Base-by-base conservation (phyloP, 1,140 invertebrate genomes). In the Stegodyphus dumicola region DNA sequence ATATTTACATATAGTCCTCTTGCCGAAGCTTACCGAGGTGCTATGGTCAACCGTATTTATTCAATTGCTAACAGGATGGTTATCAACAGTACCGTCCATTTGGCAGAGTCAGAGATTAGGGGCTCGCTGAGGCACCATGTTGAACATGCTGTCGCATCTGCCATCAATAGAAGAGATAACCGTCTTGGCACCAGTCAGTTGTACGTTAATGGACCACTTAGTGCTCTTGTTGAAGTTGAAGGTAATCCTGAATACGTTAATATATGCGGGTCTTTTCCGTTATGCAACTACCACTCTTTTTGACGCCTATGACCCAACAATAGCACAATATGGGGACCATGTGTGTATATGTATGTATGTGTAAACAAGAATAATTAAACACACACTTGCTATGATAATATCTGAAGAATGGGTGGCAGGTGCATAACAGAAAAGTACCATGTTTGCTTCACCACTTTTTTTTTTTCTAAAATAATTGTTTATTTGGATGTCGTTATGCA, bases 171-270 rank as follows among this genome's bases (percentile, higher is more conserved):
- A 18, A 91, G 95, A 15, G 94, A 94, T 87, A 96, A 97, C 89
- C 96, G 96, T 89, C 94, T 97, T 53, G 96, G 96, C 1, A 94
- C 95, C 65, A 96, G 95, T 33, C 95, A 94, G 1, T 90, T 97
- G 0, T 96, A 93, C 91, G 95, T 97, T 0, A 95, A 96, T 83
- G 94, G 93, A 17, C 94, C 94, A 0, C 92, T 94, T 1, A 95
- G 95, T 48, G 93, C 94, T 0, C 93, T 96, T 54, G 93, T 94
- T 0, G 93, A 93, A 70, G 90, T 96, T 2, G 92, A 94, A 88
- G 93, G 93, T 93, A 33, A 33, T 33, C 33, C 1, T 33, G 3
- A 33, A 33, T 33, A 33, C 33, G 3, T 33, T 1, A 33, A 33
- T 33, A 3, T 33, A 33, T 33, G 33, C 33, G 33, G 1, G 1